Conservation (phyloP, 2,888 invertebrate species). For the Pachymerium ferrugineum region DNA sequence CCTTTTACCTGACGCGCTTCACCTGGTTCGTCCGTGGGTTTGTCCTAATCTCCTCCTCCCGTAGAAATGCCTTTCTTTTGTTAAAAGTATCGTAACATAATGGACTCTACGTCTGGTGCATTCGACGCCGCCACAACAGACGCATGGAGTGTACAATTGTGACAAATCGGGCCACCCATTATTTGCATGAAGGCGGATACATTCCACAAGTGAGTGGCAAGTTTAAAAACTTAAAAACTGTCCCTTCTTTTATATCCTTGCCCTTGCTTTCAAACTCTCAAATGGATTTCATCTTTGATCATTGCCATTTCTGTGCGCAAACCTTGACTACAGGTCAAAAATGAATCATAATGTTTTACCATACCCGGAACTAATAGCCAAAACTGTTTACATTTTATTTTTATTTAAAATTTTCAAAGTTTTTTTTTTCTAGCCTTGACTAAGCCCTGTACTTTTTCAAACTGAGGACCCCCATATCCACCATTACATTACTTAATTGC, state of each 20-base stretch:
- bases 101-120: background rate
- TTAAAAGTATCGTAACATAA: background rate
- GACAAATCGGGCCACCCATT: background rate
- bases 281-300: background rate
- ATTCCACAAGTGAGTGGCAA: background rate
- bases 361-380: background rate
- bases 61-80: background rate
- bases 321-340: background rate
- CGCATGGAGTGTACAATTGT: too few relatives aligned
- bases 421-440: background rate
- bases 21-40: constrained; percentile 6
- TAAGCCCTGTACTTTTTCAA: too few relatives aligned
- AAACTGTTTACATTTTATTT: too few relatives aligned
- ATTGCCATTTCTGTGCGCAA: background rate
- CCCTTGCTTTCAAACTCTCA: background rate
- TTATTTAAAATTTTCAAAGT: too few relatives aligned
- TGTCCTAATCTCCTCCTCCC: background rate
- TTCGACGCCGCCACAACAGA: background rate
- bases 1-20: constrained; percentile 1
- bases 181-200: background rate
- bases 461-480: too few relatives aligned
- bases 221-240: too few relatives aligned
- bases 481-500: too few relatives aligned
- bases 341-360: background rate
- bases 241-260: too few relatives aligned